Evolutionary conservation across 2,888 invertebrate species (phyloP).

Genomic region (Melanostoma mellinum): DNA sequence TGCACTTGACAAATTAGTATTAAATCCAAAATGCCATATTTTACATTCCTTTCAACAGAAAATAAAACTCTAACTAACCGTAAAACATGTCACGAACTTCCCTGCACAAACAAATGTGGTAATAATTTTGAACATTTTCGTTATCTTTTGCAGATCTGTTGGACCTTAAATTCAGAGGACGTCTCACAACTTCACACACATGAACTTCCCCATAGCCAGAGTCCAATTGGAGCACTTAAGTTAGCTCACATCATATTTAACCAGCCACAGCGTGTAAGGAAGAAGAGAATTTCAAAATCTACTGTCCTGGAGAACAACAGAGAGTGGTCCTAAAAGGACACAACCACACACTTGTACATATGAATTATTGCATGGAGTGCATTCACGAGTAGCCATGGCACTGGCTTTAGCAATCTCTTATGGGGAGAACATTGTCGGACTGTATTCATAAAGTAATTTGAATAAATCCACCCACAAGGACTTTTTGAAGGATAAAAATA

Average conservation of each 20-base stretch:
- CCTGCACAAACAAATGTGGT: conserved; percentile 37
- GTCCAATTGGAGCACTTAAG: conserved; percentile 13
- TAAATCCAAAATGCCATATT: background rate
- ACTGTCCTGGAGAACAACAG: background rate
- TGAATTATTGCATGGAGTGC: conserved; percentile 11
- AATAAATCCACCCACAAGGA: conserved; percentile 60
- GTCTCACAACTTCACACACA: background rate
- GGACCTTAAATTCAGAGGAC: conserved; percentile 5
- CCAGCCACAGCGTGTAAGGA: conserved; percentile 10
- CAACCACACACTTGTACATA: background rate
- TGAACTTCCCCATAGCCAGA: background rate
- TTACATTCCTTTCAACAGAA: background rate
- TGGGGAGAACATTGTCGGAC: conserved; percentile 28
- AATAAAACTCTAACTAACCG: background rate
- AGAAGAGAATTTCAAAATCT: background rate
- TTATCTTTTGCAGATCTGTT: conserved; percentile 44
- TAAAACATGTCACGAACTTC: background rate
- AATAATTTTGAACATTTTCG: conserved; percentile 22
- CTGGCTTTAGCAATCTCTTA: conserved; percentile 9
- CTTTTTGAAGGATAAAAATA: conserved; percentile 40
- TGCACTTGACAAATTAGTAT: background rate
- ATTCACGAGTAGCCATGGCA: conserved; percentile 33
- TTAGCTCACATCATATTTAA: background rate
- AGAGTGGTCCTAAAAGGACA: background rate
- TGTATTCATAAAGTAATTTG: conserved; percentile 55